Percentiles rank a stretch among this genome's conserved stretches.
phyloP scores from a whole-genome alignment of 1,140 invertebrate genomes.

The Panagrolaimus sp. region DNA sequence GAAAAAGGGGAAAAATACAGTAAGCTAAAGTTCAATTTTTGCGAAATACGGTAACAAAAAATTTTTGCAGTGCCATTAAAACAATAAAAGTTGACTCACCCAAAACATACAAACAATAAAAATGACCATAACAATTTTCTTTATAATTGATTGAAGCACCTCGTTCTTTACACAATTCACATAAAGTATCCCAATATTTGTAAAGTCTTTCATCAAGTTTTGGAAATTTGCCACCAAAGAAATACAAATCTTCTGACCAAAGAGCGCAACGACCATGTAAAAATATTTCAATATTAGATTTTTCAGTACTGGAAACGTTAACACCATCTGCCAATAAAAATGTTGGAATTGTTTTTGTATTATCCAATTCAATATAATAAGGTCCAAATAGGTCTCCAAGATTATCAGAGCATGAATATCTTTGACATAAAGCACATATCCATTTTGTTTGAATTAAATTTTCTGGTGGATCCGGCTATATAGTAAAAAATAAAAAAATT shows the following conservation, averaged over 20 bases:
- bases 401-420: not conserved
- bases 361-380: constrained; percentile 7
- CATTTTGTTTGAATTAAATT: not conserved
- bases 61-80: too few relatives aligned
- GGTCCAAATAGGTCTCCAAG: not conserved
- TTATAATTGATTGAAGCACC: not conserved
- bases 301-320: not conserved
- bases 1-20: too few relatives aligned
- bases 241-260: not conserved
- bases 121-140: too few relatives aligned
- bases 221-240: constrained; percentile 5
- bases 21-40: too few relatives aligned
- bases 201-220: constrained; percentile 6
- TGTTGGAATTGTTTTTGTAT: not conserved
- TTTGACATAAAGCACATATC: constrained; percentile 1
- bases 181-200: not conserved
- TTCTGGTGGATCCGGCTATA: not conserved
- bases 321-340: not conserved
- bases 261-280: not conserved
- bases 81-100: too few relatives aligned
- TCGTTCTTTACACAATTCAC: not conserved
- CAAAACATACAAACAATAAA: too few relatives aligned
- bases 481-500: not conserved
- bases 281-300: not conserved
- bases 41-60: too few relatives aligned